Base-by-base conservation (phyloP, 2,888 invertebrate genomes). In the Metellina segmentata region DNA sequence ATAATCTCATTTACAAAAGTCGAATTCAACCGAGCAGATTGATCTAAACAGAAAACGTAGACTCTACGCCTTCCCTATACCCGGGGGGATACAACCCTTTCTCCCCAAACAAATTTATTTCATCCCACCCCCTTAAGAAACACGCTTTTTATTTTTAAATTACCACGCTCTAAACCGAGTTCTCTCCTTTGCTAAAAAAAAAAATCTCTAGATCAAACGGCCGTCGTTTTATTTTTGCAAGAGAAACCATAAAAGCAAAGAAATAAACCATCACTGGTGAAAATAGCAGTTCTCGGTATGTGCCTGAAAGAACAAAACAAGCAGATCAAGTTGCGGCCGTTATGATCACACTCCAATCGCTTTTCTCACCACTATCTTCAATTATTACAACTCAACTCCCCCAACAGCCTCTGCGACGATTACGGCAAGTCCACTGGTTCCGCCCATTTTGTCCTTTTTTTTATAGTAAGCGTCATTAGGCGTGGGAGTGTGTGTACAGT, bases 341-440 rank as follows among this genome's bases (percentile, higher is more conserved):
- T 61, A 61, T 61, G 6, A 61, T 61, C 61, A 16, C 9, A 61
- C 61, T 61, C 61, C 5, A 61, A 61, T 61, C 61, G 61, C 16
- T 61, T 77, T 77, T 77, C 49, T 49, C 49, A 51, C 77, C 77
- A 49, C 49, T n/a, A 49, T 16, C 51, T 75, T n/a, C 9, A 77
- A 77, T 20, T 20, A 20, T 72, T 72, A 4, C 34, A 34, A 4
- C 34, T 34, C 34, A 34, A 34, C 34, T 34, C 34, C 34, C 72
- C 34, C 4, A 20, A 72, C 20, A 72, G 20, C 20, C 34, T 72
- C n/a, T 9, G 9, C n/a, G 7, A 2, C 51, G 51, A 51, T 51
- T 51, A 51, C n/a, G 51, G 51, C 49, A n/a, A 77, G 16, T n/a
- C 9, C n/a, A 51, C n/a, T 77, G 8, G n/a, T 51, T 16, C 51